Percentiles rank a stretch among this genome's conserved stretches.
phyloP scores from a whole-genome alignment of 1,140 invertebrate species.

The Trichonephila clavata region DNA sequence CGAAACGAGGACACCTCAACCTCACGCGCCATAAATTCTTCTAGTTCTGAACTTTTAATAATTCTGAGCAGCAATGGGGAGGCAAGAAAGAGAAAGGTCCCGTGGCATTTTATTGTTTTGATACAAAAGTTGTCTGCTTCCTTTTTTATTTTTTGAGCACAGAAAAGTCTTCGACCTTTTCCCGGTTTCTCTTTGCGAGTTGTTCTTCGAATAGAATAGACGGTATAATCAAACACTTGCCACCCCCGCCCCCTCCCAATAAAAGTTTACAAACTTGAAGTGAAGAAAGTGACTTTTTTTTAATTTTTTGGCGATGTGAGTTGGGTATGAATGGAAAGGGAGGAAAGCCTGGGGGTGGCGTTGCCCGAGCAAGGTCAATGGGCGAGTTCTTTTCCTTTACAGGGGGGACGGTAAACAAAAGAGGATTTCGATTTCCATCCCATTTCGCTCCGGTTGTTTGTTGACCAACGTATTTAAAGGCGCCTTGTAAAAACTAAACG shows the following conservation, averaged over 20 bases:
- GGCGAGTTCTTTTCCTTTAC: conserved; percentile 42
- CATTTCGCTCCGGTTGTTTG: not conserved
- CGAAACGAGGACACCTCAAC: not conserved
- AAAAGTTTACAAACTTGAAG: conserved; percentile 28
- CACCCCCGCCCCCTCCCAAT: not conserved
- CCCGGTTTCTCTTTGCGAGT: not conserved
- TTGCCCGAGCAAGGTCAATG: conserved; percentile 54
- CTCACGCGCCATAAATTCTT: not conserved
- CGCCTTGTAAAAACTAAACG: not conserved
- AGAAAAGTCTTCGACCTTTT: not conserved
- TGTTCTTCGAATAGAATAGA: not conserved
- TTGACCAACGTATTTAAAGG: not conserved
- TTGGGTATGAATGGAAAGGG: not conserved
- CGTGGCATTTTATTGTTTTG: not conserved
- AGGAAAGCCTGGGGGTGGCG: not conserved
- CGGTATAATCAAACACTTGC: not conserved
- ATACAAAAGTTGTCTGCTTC: not conserved
- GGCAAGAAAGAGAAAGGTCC: not conserved
- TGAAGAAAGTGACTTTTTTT: not conserved
- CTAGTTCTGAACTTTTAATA: not conserved
- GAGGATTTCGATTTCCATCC: conserved; percentile 39
- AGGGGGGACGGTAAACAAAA: conserved; percentile 45
- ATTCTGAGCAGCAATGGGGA: not conserved
- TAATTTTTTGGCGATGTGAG: not conserved
- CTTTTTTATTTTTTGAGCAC: not conserved